Evolutionary conservation across 2,113 vertebrate genomes (phyloP).

Genomic region (Galeopterus variegatus): DNA sequence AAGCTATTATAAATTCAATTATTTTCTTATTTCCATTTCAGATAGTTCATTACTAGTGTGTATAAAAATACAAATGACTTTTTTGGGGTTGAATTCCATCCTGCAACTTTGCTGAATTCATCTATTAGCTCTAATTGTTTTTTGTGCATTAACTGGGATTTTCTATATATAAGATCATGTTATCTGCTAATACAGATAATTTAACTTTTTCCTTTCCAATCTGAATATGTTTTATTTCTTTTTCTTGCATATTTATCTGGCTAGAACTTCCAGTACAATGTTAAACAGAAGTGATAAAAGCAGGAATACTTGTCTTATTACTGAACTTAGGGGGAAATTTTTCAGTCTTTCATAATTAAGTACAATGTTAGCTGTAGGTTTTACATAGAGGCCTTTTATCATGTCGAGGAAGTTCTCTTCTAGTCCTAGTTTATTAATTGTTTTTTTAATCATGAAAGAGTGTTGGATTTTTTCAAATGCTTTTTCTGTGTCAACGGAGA

Average conservation of each 20-base stretch:
- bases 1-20: not conserved
- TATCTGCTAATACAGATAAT: not conserved
- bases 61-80: not conserved
- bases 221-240: not conserved
- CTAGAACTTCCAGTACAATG: not conserved
- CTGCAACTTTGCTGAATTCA: not conserved
- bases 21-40: not conserved
- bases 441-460: conserved; percentile 32
- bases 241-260: not conserved
- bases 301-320: not conserved
- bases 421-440: not conserved
- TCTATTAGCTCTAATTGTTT: not conserved
- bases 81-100: not conserved
- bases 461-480: conserved; percentile 25
- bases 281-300: not conserved
- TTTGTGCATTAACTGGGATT: not conserved
- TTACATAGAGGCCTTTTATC: not conserved
- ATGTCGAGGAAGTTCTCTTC: not conserved
- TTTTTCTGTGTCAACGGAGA: not conserved
- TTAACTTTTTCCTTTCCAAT: not conserved
- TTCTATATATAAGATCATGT: not conserved
- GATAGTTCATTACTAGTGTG: not conserved
- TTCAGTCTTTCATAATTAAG: not conserved
- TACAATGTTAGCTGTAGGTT: not conserved
- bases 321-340: not conserved